Evolutionary conservation across 1,140 invertebrate species (phyloP).

Genomic region (Whitmania pigra): DNA sequence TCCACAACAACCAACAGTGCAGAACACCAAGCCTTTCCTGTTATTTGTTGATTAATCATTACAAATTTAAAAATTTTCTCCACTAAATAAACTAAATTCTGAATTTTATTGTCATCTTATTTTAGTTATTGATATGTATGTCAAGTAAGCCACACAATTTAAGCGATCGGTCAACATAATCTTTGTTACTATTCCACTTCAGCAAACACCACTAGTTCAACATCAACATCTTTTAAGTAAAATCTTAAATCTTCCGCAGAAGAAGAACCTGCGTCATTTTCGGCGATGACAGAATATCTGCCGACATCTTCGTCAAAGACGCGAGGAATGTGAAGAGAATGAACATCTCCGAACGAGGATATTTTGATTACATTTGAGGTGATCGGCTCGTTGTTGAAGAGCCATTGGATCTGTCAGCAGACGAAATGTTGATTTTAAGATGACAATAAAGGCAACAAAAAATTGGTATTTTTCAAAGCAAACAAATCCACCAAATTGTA

Average conservation of each 20-base stretch:
- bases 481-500: too few relatives aligned
- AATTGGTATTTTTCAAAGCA: too few relatives aligned
- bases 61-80: too few relatives aligned
- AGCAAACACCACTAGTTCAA: neutral
- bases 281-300: conserved; percentile 40
- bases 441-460: too few relatives aligned
- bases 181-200: too few relatives aligned
- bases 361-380: conserved; percentile 57
- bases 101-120: too few relatives aligned
- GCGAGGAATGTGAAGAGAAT: conserved; percentile 50
- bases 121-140: too few relatives aligned
- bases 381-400: conserved; percentile 57
- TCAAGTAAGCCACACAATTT: too few relatives aligned
- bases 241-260: neutral
- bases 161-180: too few relatives aligned
- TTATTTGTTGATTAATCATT: too few relatives aligned
- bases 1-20: conserved; percentile 46
- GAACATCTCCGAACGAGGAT: conserved; percentile 56
- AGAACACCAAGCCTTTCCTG: conserved; percentile 45
- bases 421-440: neutral
- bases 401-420: conserved; percentile 53
- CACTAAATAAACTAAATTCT: too few relatives aligned
- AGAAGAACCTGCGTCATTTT: conserved; percentile 37
- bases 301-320: conserved; percentile 41
- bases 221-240: neutral